Base-by-base conservation (phyloP, 92 coral and sea anemone genomes). In the Parazoanthus swiftii region DNA sequence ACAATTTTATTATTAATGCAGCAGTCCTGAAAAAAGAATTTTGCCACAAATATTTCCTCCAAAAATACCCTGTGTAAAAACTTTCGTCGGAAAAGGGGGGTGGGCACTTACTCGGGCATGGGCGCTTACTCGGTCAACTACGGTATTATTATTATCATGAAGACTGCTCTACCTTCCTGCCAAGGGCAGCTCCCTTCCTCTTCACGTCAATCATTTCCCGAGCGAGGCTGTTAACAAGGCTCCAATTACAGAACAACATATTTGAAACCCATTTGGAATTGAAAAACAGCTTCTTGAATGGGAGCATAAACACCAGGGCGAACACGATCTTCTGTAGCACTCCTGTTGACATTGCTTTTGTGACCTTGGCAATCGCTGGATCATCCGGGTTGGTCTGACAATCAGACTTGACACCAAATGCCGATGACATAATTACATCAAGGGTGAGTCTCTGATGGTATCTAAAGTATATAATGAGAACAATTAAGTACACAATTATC, bases 361-460 rank as follows among this genome's bases (percentile, higher is more conserved):
- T 54, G 13, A 36, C 85, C 29, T 80, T 80, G 46, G 86, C 86
- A 82, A 66, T 50, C 0, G 54, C 86, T 10, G 68, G 75, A 82
- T 82, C 86, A 63, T 66, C 75, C 21, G 39, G 58, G 38, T 82
- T 82, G 35, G 74, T 82, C 76, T 82, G 86, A 63, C 86, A 82
- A 63, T 82, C 56, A 20, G 86, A 63, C 58, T 65, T 66, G 76
- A 82, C 44, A 66, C 86, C 86, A 82, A 82, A 82, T 21, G 86
- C 86, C n/a, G 86, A 66, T 23, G 86, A 82, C 86, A 82, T 82
- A n/a, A 82, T 82, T 42, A 82, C 86, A 82, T 82, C 86, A 65
- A 82, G 86, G 38, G 86, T 82, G 8, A 82, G 86, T 82, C 76
- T 66, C 38, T 82, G 86, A 63, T 63, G 74, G 38, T 82, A 82